phyloP scores from a whole-genome alignment of 2,797 vertebrate species.

The Cetoscarus ocellatus region DNA sequence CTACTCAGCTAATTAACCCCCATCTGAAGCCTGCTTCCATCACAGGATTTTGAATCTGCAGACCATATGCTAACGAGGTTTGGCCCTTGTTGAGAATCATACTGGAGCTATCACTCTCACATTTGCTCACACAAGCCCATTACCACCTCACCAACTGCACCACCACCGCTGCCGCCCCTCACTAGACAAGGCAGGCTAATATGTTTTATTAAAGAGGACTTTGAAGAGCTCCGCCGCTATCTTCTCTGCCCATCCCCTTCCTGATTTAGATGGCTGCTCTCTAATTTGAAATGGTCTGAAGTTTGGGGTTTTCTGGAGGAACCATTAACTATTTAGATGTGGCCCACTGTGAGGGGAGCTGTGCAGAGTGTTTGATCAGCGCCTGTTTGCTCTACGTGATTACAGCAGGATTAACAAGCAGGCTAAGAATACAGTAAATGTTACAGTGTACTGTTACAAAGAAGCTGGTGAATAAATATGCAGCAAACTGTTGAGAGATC shows the following conservation, averaged over 20 bases:
- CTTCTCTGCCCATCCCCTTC: slow-evolving; percentile 55
- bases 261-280: slow-evolving; percentile 65
- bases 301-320: slow-evolving; percentile 61
- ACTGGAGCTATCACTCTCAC: slow-evolving; percentile 15
- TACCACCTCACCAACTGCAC: slow-evolving; percentile 41
- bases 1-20: slow-evolving; percentile 69
- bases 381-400: slow-evolving; percentile 59
- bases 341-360: slow-evolving; percentile 52
- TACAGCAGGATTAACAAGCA: slow-evolving; percentile 47
- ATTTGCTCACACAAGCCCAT: slow-evolving; percentile 23
- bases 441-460: slow-evolving; percentile 17
- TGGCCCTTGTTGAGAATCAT: slow-evolving; percentile 27
- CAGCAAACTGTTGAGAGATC: slow-evolving; percentile 11
- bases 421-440: slow-evolving; percentile 21
- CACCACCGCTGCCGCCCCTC: slow-evolving; percentile 35
- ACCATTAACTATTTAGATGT: slow-evolving; percentile 77
- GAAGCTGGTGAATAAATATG: slow-evolving; percentile 39
- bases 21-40: slow-evolving; percentile 58
- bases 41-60: slow-evolving; percentile 49
- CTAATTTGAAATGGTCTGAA: slow-evolving; percentile 74
- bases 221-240: slow-evolving; percentile 75
- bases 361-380: slow-evolving; percentile 66
- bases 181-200: slow-evolving; percentile 55
- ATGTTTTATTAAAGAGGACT: slow-evolving; percentile 86
- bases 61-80: slow-evolving; percentile 49